Percentiles rank a stretch among this genome's conserved stretches.
phyloP scores from a whole-genome alignment of 2,888 invertebrate genomes.

The Rapana venosa region DNA sequence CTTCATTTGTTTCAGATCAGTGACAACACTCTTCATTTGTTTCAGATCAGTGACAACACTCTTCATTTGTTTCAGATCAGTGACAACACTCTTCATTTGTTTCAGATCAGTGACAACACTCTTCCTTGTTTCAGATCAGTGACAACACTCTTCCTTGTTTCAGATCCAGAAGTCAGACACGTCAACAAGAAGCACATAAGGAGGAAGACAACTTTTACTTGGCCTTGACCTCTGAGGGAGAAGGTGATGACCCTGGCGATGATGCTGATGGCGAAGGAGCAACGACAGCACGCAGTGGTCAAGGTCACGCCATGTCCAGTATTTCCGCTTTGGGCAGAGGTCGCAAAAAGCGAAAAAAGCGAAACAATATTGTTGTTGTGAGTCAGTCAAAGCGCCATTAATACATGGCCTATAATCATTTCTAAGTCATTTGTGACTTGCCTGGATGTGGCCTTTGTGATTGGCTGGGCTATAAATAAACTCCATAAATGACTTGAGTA shows the following conservation, averaged over 20 bases:
- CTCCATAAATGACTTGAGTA: too few species aligned
- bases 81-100: too few species aligned
- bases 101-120: too few species aligned
- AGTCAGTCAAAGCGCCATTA: conserved; percentile 5
- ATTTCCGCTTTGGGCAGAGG: conserved; percentile 11
- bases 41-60: too few species aligned
- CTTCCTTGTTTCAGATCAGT: too few species aligned
- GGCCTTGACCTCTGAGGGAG: conserved; percentile 20
- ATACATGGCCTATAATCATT: background rate
- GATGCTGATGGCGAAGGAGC: background rate
- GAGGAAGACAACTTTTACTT: background rate
- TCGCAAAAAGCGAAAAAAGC: conserved; percentile 25
- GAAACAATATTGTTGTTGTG: conserved; percentile 38
- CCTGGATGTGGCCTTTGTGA: too few species aligned
- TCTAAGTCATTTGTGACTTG: too few species aligned
- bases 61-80: too few species aligned
- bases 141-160: background rate
- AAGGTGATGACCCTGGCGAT: background rate
- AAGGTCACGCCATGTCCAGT: background rate
- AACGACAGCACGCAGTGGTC: background rate
- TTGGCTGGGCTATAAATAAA: too few species aligned
- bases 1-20: too few species aligned
- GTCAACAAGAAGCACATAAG: conserved; percentile 14
- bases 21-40: too few species aligned
- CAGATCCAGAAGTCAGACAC: conserved; percentile 21